These are phyloP conservation scores for Drosophila navojoa DNA, from an alignment of 1,140 invertebrate genomes.

Conservation along the genomic window DNA sequence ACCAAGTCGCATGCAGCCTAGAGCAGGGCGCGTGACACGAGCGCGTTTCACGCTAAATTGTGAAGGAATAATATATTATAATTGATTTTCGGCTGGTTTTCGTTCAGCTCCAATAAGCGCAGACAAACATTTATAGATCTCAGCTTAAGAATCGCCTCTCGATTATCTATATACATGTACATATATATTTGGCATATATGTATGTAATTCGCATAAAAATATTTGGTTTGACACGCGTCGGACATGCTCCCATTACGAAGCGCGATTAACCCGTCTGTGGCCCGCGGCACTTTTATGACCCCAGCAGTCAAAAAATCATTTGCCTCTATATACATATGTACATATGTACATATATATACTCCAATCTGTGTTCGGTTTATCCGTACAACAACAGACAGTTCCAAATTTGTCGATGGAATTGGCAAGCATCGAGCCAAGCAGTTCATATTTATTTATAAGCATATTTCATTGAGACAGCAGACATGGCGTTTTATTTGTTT, in stretches of 20 bases:
- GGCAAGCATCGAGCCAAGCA: slow-evolving; percentile 16
- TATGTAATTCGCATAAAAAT: too few species aligned
- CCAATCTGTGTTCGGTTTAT: neutral
- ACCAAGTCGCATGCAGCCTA: neutral
- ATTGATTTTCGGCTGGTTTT: too few species aligned
- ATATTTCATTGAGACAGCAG: slow-evolving; percentile 53
- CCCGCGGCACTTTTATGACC: slow-evolving; percentile 27
- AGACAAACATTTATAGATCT: too few species aligned
- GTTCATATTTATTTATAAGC: slow-evolving; percentile 68
- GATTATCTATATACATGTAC: too few species aligned
- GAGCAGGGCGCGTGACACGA: neutral
- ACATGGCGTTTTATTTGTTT: slow-evolving; percentile 63
- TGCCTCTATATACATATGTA: too few species aligned
- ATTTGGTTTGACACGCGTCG: too few species aligned
- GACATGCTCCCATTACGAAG: too few species aligned
- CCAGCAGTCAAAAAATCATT: neutral
- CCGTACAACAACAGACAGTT: slow-evolving; percentile 20
- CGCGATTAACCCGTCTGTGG: neutral
- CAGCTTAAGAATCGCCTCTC: too few species aligned
- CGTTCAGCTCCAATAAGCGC: too few species aligned
- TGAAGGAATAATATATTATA: too few species aligned
- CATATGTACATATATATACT: neutral
- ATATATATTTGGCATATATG: too few species aligned
- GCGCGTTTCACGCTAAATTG: too few species aligned
- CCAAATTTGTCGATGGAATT: slow-evolving; percentile 25